Evolutionary conservation across 2,113 vertebrate species (phyloP).

Genomic region (Amazona guildingii): DNA sequence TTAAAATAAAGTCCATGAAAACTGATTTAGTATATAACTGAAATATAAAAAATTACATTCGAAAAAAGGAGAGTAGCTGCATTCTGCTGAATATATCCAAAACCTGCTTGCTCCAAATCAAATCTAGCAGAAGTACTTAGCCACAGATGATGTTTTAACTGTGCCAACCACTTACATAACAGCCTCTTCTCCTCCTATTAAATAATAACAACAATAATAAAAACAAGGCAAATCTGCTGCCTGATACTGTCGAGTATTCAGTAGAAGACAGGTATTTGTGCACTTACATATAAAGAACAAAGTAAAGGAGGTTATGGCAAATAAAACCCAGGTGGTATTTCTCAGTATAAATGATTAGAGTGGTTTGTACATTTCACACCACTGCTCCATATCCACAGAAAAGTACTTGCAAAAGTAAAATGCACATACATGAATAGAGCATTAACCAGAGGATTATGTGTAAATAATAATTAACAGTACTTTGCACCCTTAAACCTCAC

Average conservation of each 20-base stretch:
- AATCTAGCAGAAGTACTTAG: not conserved
- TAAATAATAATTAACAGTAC: not conserved
- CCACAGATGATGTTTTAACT: not conserved
- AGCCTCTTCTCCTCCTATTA: not conserved
- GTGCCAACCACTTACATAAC: not conserved
- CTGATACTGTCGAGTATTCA: not conserved
- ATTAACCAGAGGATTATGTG: not conserved
- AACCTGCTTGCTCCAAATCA: not conserved
- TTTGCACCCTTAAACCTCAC: not conserved
- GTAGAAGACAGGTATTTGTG: not conserved
- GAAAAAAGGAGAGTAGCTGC: not conserved
- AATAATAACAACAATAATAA: not conserved
- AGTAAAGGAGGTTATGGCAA: not conserved
- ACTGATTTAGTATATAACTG: not conserved
- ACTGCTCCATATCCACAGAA: not conserved
- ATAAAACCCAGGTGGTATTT: not conserved
- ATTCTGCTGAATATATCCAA: not conserved
- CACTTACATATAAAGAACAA: not conserved
- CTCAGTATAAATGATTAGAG: not conserved
- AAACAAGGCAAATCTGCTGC: not conserved
- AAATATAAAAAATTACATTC: not conserved
- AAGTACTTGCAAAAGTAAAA: not conserved
- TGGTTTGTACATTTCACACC: not conserved
- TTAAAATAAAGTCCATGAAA: not conserved
- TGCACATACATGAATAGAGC: not conserved